Base-by-base conservation (phyloP, 2,888 invertebrate species). In the Plagodis pulveraria region DNA sequence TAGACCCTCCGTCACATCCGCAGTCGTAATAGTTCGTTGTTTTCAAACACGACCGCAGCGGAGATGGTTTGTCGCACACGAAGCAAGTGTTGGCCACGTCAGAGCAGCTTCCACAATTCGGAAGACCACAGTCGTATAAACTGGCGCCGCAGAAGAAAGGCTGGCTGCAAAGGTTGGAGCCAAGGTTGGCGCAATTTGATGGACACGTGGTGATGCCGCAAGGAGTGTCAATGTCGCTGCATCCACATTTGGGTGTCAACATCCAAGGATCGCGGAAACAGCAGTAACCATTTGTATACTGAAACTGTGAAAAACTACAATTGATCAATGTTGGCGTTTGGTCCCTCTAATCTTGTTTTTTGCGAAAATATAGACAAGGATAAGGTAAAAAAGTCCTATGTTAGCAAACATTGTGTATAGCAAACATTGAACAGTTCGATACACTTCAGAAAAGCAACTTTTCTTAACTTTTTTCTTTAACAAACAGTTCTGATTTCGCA, bases 231-330 rank as follows among this genome's bases (percentile, higher is more conserved):
- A 58, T 51, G 36, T 68, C 66, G n/a, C 57, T 12, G 45, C 58
- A 64, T 22, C 59, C 56, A 40, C 64, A 68, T 8, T 41, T 50
- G 12, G 59, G 12, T 22, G 76, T 53, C 5, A 70, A 46, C 56
- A 70, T 71, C 45, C 47, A 73, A 0, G 75, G 67, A 9, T 75
- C 76, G 0, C 78, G 74, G 66, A 70, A 72, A 52, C 80, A 79
- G 67, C 78, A 76, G 62, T 66, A 78, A 0, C 77, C 74, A 5
- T 62, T 62, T 57, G 76, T 70, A 8, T 62, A 51, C 84, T 84
- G 12, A n/a, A 60, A 56, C 7, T n/a, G 33, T 32, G 32, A 5
- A 52, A 1, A 36, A 36, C 10, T 40, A 10, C 22, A 22, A 22
- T 22, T 22, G 22, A 22, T 2, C 22, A 22, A 22, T 22, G 22